Evolutionary conservation across 2,113 vertebrate genomes (phyloP), one percentile per base, ranked within the genome.

Genomic region (Calypte anna): DNA sequence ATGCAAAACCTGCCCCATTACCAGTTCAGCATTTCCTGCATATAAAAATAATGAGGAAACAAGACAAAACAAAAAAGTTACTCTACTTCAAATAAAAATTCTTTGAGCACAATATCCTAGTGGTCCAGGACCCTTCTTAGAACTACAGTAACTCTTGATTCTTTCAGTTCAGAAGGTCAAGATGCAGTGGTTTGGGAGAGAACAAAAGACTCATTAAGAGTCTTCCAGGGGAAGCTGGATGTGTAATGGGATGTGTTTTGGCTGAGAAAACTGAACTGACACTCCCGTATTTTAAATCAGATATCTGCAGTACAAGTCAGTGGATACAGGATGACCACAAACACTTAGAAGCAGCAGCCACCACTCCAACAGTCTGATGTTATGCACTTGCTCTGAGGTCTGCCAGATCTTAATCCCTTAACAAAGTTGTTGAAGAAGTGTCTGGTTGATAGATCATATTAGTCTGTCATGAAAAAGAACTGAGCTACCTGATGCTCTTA

Each of bases 61-160:
- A 66, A 57, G 87, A 88, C 40, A 48, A 3, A 50, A 12, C 20
- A 22, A 7, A 0, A 1, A 0, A 1, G 27, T 24, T 90, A 83
- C 67, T 53, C 40, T 62, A 28, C 62, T 58, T 67, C 17, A 66
- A 83, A 62, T 51, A 36, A 30, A 83, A 57, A 16, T 50, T 6
- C 44, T 61, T 19, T 5, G 27, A 84, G 31, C 27, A 76, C n/a
- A 20, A 46, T 18, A 31, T 76, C 53, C 17, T 83, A 38, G 36
- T 38, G 24, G 24, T 57, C 11, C 15, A 61, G 24, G 24, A 53
- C 8, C 31, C 12, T 6, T 16, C 21, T 13, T n/a, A 14, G 21
- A 81, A 72, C 48, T 53, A 51, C 31, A 80, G 31, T 43, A 80
- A 57, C 19, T 72, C 40, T 14, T 76, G 28, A 67, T 24, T 57